These are phyloP conservation scores for Acanthurus leucopareius DNA, from an alignment of 2,797 vertebrate species.

Conservation along the genomic window DNA sequence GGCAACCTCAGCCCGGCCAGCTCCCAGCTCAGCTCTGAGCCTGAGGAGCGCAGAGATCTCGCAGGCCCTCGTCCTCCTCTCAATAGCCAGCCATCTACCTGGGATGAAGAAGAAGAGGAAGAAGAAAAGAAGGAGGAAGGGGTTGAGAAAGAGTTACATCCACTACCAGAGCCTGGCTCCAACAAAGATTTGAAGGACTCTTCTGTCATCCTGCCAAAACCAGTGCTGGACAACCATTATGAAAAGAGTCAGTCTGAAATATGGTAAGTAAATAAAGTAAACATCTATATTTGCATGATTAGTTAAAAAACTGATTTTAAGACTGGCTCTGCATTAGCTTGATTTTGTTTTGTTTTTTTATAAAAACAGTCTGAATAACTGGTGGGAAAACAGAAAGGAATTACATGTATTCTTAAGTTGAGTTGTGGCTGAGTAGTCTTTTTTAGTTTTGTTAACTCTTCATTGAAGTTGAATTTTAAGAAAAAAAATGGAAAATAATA, in stretches of 20 bases:
- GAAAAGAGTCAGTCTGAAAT: slow-evolving; percentile 59
- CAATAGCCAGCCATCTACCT: slow-evolving; percentile 65
- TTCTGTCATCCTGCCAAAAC: slow-evolving; percentile 23
- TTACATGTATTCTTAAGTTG: too few relatives aligned
- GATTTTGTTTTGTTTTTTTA: background rate
- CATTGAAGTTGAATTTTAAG: background rate
- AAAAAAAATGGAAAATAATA: background rate
- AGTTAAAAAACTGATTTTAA: background rate
- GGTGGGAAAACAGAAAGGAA: background rate
- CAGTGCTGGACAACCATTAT: slow-evolving; percentile 33
- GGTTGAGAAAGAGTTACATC: slow-evolving; percentile 65
- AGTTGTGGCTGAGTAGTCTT: background rate
- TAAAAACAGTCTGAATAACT: background rate
- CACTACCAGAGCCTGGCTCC: slow-evolving; percentile 64
- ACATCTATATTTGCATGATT: background rate
- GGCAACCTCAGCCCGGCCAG: slow-evolving; percentile 93
- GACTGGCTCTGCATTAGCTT: background rate
- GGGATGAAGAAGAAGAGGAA: slow-evolving; percentile 53
- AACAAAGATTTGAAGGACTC: slow-evolving; percentile 70
- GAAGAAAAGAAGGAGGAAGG: slow-evolving; percentile 53
- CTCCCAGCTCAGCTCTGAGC: slow-evolving; percentile 92
- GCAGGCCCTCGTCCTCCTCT: slow-evolving; percentile 46
- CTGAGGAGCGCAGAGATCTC: slow-evolving; percentile 86
- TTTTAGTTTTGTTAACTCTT: background rate
- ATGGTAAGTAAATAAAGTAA: slow-evolving; percentile 49